Percentiles rank a stretch among this genome's conserved stretches.
phyloP scores from a whole-genome alignment of 2,888 invertebrate genomes.

The Zygaena filipendulae region DNA sequence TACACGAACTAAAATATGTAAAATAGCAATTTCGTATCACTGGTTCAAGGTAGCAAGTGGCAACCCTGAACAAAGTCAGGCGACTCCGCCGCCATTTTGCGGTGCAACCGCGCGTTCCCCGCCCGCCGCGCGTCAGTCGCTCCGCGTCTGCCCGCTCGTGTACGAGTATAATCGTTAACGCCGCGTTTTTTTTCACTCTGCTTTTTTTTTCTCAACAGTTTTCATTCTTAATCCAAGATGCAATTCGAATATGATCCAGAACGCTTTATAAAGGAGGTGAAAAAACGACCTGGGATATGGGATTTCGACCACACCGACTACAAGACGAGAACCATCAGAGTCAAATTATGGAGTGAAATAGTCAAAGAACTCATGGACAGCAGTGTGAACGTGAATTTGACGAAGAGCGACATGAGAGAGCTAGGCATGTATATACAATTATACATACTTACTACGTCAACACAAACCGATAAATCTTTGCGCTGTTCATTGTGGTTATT shows the following conservation, averaged over 20 bases:
- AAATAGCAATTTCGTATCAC: too few relatives aligned
- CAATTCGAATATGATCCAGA: slow-evolving; percentile 60
- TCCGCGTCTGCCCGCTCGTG: slow-evolving; percentile 41
- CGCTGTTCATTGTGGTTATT: too few relatives aligned
- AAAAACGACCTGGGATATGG: slow-evolving; percentile 54
- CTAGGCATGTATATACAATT: slow-evolving; percentile 31
- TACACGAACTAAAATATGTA: too few relatives aligned
- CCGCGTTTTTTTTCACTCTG: slow-evolving; percentile 13
- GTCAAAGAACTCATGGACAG: slow-evolving; percentile 42
- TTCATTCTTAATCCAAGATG: slow-evolving; percentile 21
- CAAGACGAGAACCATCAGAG: slow-evolving; percentile 34
- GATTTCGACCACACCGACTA: slow-evolving; percentile 43
- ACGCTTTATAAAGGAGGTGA: slow-evolving; percentile 46
- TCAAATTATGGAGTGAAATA: slow-evolving; percentile 45
- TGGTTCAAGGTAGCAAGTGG: too few relatives aligned
- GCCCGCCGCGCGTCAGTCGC: slow-evolving; percentile 51
- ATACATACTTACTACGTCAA: too few relatives aligned
- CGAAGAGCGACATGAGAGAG: slow-evolving; percentile 53
- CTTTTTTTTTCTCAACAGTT: background rate
- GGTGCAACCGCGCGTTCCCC: slow-evolving; percentile 44
- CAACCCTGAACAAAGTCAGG: too few relatives aligned
- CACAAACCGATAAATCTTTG: too few relatives aligned
- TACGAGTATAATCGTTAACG: slow-evolving; percentile 22
- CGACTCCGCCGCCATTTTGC: slow-evolving; percentile 48
- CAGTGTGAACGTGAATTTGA: slow-evolving; percentile 36